A percentile compares a stretch with the other conserved stretches of the same genome.
Evolutionary conservation across 2,113 vertebrate species (phyloP).

Genomic region (Boleophthalmus pectinirostris): DNA sequence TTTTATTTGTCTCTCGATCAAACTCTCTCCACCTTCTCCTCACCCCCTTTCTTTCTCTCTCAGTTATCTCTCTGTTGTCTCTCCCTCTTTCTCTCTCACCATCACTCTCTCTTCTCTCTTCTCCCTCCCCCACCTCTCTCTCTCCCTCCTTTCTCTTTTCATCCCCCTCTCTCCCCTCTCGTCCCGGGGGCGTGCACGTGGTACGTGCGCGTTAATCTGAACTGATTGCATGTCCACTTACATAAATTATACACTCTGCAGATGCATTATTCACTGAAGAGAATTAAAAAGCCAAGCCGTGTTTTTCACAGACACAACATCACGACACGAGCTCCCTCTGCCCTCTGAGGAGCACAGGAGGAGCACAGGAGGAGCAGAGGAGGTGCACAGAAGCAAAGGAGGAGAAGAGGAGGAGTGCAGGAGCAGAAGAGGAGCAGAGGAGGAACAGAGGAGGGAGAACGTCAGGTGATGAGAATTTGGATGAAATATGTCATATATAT

Average conservation of each 20-base stretch:
- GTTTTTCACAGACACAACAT: constrained; percentile 60
- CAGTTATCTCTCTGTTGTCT: too few species aligned
- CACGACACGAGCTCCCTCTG: constrained; percentile 32
- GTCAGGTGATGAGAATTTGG: too few species aligned
- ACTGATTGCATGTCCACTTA: constrained; percentile 83
- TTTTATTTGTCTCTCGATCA: background rate
- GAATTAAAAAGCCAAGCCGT: constrained; percentile 76
- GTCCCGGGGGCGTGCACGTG: constrained; percentile 11
- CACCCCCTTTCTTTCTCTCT: background rate
- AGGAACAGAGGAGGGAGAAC: too few species aligned
- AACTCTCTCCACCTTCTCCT: too few species aligned
- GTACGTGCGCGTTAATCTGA: constrained; percentile 73
- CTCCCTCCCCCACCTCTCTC: too few species aligned
- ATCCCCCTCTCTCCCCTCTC: background rate
- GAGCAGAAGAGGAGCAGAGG: too few species aligned
- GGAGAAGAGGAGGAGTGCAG: too few species aligned
- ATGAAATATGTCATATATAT: too few species aligned
- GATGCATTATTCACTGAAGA: constrained; percentile 77
- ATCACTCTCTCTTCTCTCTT: too few species aligned
- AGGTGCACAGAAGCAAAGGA: background rate
- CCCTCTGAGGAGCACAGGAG: background rate
- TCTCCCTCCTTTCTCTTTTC: background rate
- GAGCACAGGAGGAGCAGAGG: background rate
- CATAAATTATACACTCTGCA: constrained; percentile 76
- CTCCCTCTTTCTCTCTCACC: too few species aligned